Base-by-base conservation (phyloP, 2,113 vertebrate species). In the Dicentrarchus labrax region DNA sequence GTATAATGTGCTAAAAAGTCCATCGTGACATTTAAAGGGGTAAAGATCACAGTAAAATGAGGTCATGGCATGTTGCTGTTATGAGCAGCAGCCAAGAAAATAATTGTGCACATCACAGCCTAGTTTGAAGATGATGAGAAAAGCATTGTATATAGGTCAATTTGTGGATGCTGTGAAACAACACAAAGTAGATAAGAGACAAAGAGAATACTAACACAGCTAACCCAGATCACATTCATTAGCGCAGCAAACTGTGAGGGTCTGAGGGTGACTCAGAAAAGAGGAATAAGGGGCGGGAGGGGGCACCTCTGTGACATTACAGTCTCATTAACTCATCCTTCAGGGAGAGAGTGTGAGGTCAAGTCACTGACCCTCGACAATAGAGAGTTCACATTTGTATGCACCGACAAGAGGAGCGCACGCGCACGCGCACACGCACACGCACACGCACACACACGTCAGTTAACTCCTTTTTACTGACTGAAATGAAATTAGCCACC, bases 241-340 rank as follows among this genome's bases (percentile, higher is more conserved):
- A 84, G 81, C 11, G 71, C 80, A 62, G 53, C 53, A 68, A 72
- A 85, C 86, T 78, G 67, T 38, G 69, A 74, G 47, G 75, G 56
- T 50, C 36, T 65, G 30, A 80, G 73, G 66, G 51, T 80, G 76
- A 77, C 61, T 87, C 76, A 43, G 78, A 76, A 22, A 16, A 62
- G 82, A 57, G 24, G 75, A 62, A 21, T n/a, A 66, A 43, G 2
- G 50, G 60, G 19, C 7, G 22, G 51, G 60, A 8, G 48, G 77
- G 69, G 60, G 65, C 19, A 5, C 43, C 70, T 76, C 50, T 39
- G 78, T 87, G 82, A 88, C 76, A 85, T 76, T 79, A 88, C 64
- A 78, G 71, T 57, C 84, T 89, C 82, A 89, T 86, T 90, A 87
- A 78, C 69, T 82, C 66, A 75, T 75, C 50, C 76, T 81, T 69